phyloP scores from a whole-genome alignment of 2,113 vertebrate species.

The Strigops habroptila region DNA sequence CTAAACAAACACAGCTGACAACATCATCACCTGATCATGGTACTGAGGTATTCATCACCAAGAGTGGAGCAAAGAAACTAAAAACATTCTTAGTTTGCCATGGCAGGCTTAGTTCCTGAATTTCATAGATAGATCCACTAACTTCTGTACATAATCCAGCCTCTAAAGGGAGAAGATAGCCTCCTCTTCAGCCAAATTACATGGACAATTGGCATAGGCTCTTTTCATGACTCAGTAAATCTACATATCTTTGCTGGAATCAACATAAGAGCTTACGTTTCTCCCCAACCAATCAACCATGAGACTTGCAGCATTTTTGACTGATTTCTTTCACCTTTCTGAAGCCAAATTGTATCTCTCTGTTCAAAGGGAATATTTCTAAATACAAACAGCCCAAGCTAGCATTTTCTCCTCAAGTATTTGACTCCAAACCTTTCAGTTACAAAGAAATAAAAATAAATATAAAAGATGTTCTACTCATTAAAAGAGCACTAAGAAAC shows the following conservation, averaged over 20 bases:
- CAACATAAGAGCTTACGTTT: background rate
- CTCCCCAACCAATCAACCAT: background rate
- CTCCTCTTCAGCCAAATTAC: background rate
- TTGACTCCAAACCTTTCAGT: background rate
- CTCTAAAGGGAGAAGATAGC: background rate
- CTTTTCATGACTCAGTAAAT: background rate
- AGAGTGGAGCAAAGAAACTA: background rate
- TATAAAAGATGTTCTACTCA: background rate
- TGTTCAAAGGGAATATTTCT: background rate
- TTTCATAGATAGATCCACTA: background rate
- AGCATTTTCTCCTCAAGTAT: background rate
- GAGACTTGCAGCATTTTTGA: background rate
- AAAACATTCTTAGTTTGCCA: background rate
- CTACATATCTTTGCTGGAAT: background rate
- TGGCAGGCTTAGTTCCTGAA: background rate
- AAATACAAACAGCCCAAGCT: background rate
- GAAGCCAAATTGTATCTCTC: background rate
- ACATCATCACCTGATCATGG: fast-evolving
- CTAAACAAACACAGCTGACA: background rate
- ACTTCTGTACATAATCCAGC: background rate
- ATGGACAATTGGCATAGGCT: background rate
- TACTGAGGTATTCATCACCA: background rate
- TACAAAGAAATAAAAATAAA: background rate
- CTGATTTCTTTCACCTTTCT: background rate
- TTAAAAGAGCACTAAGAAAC: background rate